phyloP scores from a whole-genome alignment of 2,888 invertebrate genomes.

The Tinea semifulvella region DNA sequence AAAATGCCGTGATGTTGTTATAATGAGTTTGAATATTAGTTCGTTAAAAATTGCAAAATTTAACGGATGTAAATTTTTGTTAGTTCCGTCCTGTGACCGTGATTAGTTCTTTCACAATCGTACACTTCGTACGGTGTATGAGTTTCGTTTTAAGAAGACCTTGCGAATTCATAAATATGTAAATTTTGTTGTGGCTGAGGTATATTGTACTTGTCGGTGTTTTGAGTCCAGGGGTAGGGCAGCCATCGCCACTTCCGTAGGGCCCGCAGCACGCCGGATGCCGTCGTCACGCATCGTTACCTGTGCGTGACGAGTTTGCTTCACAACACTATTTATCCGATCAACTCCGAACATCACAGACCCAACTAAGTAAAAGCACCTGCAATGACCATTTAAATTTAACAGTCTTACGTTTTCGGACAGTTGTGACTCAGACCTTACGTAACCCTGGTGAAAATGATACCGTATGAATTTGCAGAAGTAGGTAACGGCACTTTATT shows the following conservation, averaged over 20 bases:
- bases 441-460: slow-evolving; percentile 20
- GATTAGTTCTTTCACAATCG: not conserved
- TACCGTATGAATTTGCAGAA: slow-evolving; percentile 29
- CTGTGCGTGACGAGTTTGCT: slow-evolving; percentile 51
- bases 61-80: not conserved
- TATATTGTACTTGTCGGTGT: slow-evolving; percentile 9
- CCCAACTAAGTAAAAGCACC: slow-evolving; percentile 12
- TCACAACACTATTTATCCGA: slow-evolving; percentile 31
- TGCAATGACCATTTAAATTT: slow-evolving; percentile 16
- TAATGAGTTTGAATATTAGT: too few relatives aligned
- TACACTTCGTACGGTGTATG: not conserved
- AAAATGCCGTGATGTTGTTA: too few relatives aligned
- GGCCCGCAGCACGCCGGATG: slow-evolving; percentile 42
- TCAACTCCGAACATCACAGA: slow-evolving; percentile 23
- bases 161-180: slow-evolving; percentile 2
- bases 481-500: slow-evolving; percentile 20
- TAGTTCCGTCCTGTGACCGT: slow-evolving; percentile 2
- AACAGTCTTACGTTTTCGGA: slow-evolving; percentile 15
- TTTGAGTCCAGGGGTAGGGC: slow-evolving; percentile 29
- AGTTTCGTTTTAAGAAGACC: slow-evolving; percentile 1
- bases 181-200: slow-evolving; percentile 7
- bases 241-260: slow-evolving; percentile 41
- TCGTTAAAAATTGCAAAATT: not conserved
- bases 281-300: slow-evolving; percentile 48
- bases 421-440: slow-evolving; percentile 22